phyloP scores from a whole-genome alignment of 2,113 vertebrate species.

The Thunnus maccoyii region DNA sequence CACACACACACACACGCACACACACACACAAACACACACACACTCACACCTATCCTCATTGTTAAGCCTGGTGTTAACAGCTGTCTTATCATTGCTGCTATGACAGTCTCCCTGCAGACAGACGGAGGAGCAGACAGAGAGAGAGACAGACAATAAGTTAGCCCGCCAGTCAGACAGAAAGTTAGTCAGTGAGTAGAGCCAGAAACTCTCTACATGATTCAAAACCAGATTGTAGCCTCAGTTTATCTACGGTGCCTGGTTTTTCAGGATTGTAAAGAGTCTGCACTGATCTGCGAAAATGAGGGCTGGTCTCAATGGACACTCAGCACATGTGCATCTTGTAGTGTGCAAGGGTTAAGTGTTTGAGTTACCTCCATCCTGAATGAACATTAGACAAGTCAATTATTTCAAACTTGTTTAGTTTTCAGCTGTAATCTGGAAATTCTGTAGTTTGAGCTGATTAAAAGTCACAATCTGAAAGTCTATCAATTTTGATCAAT shows the following conservation, averaged over 20 bases:
- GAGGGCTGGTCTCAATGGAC: no score
- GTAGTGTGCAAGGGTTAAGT: background rate
- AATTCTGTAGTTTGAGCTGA: no score
- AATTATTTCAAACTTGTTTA: no score
- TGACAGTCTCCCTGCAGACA: constrained; percentile 45
- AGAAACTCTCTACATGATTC: background rate
- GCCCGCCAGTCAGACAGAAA: background rate
- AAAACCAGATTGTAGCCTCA: background rate
- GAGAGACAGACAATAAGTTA: constrained; percentile 3
- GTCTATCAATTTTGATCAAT: no score
- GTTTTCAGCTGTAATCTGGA: no score
- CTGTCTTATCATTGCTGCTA: constrained; percentile 58
- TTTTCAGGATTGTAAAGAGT: no score
- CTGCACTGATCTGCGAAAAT: background rate
- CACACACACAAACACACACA: constrained; percentile 18
- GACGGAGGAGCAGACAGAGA: background rate
- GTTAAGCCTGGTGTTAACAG: constrained; percentile 60
- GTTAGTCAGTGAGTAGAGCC: background rate
- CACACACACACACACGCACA: constrained; percentile 7
- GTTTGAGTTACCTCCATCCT: no score
- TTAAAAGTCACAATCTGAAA: no score
- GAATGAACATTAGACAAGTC: no score
- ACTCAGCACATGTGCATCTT: background rate
- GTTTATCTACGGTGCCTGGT: background rate
- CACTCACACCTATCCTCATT: constrained; percentile 17